A percentile compares a stretch with the other conserved stretches of the same genome.
Conservation (phyloP, 2,888 invertebrate species). For the Caenorhabditis plicata region DNA sequence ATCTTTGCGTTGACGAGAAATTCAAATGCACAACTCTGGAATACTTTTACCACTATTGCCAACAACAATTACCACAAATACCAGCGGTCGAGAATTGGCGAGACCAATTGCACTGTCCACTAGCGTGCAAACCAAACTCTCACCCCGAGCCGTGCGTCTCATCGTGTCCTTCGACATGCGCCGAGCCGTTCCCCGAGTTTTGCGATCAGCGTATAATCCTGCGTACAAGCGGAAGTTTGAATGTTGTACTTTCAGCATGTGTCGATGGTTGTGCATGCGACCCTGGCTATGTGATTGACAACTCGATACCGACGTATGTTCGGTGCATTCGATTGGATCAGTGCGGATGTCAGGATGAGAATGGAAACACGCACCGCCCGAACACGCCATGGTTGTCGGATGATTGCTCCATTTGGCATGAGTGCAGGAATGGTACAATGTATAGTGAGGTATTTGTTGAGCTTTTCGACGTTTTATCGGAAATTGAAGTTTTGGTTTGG, state of each 20-base stretch:
- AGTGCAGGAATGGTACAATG: conserved; percentile 50
- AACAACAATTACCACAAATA: conserved; percentile 21
- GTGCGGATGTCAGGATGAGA: conserved; percentile 54
- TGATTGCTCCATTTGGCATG: conserved; percentile 43
- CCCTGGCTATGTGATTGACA: conserved; percentile 55
- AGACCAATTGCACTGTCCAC: conserved; percentile 28
- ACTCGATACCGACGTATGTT: conserved; percentile 17
- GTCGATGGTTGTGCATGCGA: conserved; percentile 64
- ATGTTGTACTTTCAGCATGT: conserved; percentile 45
- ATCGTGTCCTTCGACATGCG: conserved; percentile 54
- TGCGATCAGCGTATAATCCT: conserved; percentile 12
- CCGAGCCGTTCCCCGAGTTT: conserved; percentile 30
- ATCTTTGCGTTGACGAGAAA: conserved; percentile 40
- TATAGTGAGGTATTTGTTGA: conserved; percentile 37
- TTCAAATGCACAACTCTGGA: conserved; percentile 32
- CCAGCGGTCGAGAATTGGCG: conserved; percentile 24
- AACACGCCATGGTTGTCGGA: conserved; percentile 45
- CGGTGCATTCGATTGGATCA: conserved; percentile 37
- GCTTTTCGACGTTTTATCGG: no score
- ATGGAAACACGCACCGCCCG: conserved; percentile 48
- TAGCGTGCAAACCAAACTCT: conserved; percentile 40
- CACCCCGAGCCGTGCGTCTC: conserved; percentile 40
- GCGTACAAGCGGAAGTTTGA: no score
- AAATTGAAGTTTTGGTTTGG: no score
- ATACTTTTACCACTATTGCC: conserved; percentile 37